Base-by-base conservation (phyloP, 2,888 invertebrate species). In the Noctua janthina region DNA sequence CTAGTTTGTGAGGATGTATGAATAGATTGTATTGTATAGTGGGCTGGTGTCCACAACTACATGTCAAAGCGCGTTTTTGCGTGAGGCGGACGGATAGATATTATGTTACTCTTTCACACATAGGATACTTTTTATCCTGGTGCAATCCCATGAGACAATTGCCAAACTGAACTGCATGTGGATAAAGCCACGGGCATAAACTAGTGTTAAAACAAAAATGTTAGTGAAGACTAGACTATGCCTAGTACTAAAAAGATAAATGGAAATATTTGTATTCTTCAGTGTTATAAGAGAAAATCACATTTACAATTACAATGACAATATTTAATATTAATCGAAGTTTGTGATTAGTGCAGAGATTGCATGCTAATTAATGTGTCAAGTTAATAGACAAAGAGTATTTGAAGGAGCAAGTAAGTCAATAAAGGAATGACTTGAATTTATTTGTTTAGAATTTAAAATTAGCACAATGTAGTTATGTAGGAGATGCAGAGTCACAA, bases 331-430 rank as follows among this genome's bases (percentile, higher is more conserved):
- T 54, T 68, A 71, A 69, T 78, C 64, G 7, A 69, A 49, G 23
- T 69, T 39, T 69, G 15, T 69, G 39, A 77, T 81, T 35, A 54
- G 43, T 81, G 13, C 29, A n/a, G 7, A 20, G 35, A 66, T 54
- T 74, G 69, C 3, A 54, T 68, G 54, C 23, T 46, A 49, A 39
- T 69, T 35, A 83, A 29, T 29, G 3, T 29, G 51, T 5, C 68
- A 54, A 76, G 5, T 46, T 3, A 13, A 17, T 62, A 49, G 23
- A 15, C 67, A 64, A 43, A 8, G 5, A 62, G 17, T 59, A 59
- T 66, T 59, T 43, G 39, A 49, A 62, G 13, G 5, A 56, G 23
- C 29, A 46, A n/a, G 64, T 51, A 20, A 59, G 46, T 68, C 7
- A 10, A 39, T 13, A 15, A 29, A 7, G 2, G n/a, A 66, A 51